Evolutionary conservation across 2,888 invertebrate species (phyloP).

Genomic region (Drosophila quasianomalipes): DNA sequence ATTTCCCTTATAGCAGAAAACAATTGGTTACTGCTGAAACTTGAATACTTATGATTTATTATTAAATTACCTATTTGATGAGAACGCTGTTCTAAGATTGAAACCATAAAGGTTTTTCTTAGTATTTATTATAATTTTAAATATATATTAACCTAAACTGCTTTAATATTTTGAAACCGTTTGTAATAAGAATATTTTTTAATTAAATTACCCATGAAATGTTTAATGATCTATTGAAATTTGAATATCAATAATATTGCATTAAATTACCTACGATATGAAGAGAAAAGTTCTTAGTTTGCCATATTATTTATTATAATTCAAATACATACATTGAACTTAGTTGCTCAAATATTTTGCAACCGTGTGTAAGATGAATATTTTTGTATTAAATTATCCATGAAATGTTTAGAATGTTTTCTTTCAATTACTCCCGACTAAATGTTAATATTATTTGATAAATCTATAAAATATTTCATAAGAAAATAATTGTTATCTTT

Average conservation of each 20-base stretch:
- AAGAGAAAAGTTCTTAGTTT: neutral
- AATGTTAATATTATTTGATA: neutral
- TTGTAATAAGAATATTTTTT: neutral
- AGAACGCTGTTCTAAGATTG: neutral
- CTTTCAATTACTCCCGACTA: neutral
- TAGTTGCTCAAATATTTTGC: neutral
- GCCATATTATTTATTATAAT: neutral
- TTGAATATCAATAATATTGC: neutral
- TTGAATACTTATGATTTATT: neutral
- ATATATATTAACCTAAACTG: neutral
- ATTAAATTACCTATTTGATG: neutral
- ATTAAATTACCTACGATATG: neutral
- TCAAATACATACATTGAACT: neutral
- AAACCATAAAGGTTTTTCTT: neutral
- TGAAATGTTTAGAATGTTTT: neutral
- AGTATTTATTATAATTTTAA: neutral
- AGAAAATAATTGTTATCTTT: constrained; percentile 3
- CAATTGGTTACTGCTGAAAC: neutral
- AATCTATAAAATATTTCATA: neutral
- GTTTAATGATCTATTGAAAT: neutral
- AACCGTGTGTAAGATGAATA: neutral
- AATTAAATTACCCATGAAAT: neutral
- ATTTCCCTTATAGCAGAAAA: neutral
- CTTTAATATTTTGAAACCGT: neutral
- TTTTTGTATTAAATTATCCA: neutral